phyloP scores from a whole-genome alignment of 2,797 vertebrate species.

The Gallinago stenura region DNA sequence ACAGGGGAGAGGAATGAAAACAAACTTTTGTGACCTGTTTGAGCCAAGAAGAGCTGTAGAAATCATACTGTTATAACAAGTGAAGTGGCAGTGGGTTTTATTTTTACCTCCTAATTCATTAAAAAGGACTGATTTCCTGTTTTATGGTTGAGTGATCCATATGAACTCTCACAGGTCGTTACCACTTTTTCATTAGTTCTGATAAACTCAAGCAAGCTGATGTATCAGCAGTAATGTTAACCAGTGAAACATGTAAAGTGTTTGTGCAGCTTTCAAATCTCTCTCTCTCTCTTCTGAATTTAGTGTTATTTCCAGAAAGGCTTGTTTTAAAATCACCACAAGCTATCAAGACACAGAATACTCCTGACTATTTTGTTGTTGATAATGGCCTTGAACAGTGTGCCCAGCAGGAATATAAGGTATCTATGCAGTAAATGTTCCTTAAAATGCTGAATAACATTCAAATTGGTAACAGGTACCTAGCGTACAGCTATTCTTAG shows the following conservation, averaged over 20 bases:
- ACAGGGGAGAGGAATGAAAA: neutral
- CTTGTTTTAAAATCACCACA: conserved; percentile 80
- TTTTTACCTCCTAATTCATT: neutral
- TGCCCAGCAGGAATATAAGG: conserved; percentile 46
- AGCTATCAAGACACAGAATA: conserved; percentile 52
- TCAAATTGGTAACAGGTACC: neutral
- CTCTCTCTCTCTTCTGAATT: neutral
- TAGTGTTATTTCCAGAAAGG: conserved; percentile 90
- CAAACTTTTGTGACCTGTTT: neutral
- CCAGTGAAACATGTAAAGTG: neutral
- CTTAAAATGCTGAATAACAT: neutral
- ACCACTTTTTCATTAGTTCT: neutral
- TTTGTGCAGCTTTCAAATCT: neutral
- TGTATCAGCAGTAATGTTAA: neutral
- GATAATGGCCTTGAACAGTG: neutral
- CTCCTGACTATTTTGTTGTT: neutral
- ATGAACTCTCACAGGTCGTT: neutral
- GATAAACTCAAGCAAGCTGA: neutral
- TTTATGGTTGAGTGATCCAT: neutral
- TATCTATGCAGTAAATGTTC: conserved; percentile 20
- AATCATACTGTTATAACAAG: neutral
- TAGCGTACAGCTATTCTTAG: neutral
- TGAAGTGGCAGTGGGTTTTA: neutral
- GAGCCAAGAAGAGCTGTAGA: neutral
- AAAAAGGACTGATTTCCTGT: neutral